Evolutionary conservation across 92 coral and sea anemone species (phyloP).

Genomic region (Porites divaricata): DNA sequence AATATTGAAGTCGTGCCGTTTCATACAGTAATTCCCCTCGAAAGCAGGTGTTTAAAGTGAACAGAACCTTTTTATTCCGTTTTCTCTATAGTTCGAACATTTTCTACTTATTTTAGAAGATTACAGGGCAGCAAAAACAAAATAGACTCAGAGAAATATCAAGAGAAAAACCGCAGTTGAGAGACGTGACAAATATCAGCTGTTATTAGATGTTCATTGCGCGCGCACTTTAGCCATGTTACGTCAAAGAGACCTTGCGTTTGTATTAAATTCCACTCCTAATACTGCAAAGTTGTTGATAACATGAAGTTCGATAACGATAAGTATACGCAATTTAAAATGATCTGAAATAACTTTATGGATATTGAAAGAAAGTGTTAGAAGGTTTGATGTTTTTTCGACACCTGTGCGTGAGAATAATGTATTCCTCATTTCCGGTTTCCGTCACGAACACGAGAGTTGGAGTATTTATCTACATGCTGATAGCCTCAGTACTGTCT

Average conservation of each 20-base stretch:
- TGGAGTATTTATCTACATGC: not conserved
- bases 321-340: not conserved
- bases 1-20: conserved; percentile 11
- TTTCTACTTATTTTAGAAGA: not conserved
- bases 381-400: not conserved
- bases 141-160: not conserved
- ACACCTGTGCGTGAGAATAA: not conserved
- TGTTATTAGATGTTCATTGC: not conserved
- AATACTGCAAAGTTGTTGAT: not conserved
- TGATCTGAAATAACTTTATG: not conserved
- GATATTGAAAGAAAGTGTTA: not conserved
- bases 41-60: not conserved
- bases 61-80: not conserved
- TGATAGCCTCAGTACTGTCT: too few relatives aligned
- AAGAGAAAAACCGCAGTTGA: not conserved
- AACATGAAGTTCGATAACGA: not conserved
- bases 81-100: not conserved
- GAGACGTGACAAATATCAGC: conserved; percentile 33
- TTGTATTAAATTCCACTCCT: conserved; percentile 8
- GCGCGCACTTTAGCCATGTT: conserved; percentile 17
- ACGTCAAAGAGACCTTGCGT: conserved; percentile 10
- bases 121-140: not conserved
- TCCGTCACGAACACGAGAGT: not conserved
- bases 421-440: conserved; percentile 23
- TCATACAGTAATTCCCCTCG: not conserved